A percentile compares a stretch with the other conserved stretches of the same genome.
Evolutionary conservation across 2,797 vertebrate species (phyloP).

Genomic region (Chanos chanos): DNA sequence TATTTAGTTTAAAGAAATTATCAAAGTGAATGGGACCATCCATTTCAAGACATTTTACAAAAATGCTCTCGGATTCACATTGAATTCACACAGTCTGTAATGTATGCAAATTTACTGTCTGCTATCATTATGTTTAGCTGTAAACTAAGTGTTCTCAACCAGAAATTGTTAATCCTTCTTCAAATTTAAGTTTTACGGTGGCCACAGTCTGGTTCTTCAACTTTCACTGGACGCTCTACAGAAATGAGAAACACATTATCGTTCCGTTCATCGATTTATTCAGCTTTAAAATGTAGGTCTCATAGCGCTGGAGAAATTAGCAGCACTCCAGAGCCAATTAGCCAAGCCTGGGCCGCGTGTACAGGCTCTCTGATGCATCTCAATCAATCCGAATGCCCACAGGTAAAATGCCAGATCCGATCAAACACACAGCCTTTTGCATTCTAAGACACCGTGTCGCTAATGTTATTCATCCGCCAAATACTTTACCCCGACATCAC

Average conservation of each 20-base stretch:
- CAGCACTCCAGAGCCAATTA: slow-evolving; percentile 67
- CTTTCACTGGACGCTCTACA: slow-evolving; percentile 53
- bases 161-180: neutral
- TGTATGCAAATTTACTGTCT: too few species aligned
- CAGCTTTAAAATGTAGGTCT: slow-evolving; percentile 69
- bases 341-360: slow-evolving; percentile 44
- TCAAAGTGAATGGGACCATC: too few species aligned
- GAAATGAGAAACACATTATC: slow-evolving; percentile 69
- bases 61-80: too few species aligned
- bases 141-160: too few species aligned
- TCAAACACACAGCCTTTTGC: slow-evolving; percentile 44
- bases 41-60: too few species aligned
- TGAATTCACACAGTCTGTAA: too few species aligned
- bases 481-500: too few species aligned
- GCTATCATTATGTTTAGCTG: too few species aligned
- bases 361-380: slow-evolving; percentile 54
- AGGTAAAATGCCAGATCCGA: slow-evolving; percentile 71
- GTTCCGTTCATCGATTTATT: slow-evolving; percentile 70
- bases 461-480: too few species aligned
- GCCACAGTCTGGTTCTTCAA: slow-evolving; percentile 52
- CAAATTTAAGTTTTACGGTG: neutral
- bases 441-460: slow-evolving; percentile 58
- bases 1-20: too few species aligned
- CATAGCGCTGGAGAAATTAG: slow-evolving; percentile 65
- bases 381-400: slow-evolving; percentile 60